Evolutionary conservation across 2,888 invertebrate species (phyloP), one percentile per base, ranked within the genome.

Genomic region (Coecobrya sp.): DNA sequence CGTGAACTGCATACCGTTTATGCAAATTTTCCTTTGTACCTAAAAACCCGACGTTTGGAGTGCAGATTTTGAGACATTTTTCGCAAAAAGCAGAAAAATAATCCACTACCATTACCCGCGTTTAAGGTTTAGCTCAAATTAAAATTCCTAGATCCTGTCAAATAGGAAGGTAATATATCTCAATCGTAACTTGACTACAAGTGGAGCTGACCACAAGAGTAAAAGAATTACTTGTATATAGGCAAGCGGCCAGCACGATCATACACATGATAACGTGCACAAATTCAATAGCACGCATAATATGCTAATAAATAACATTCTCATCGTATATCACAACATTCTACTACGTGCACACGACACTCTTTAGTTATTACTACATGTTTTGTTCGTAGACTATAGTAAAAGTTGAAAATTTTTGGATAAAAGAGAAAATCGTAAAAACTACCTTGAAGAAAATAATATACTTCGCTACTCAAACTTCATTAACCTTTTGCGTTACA

Each of bases 201-300:
- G 76, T 27, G 55, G 68, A 68, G 22, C 55, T 52, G 52, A 25
- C 30, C 22, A 79, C 52, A 4, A 86, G n/a, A 86, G 22, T 68
- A 52, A 73, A 68, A 76, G 76, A 45, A 62, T 76, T 76, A 87
- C 87, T n/a, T n/a, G n/a, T n/a, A 62, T 76, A 87, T 76, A 76
- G 76, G 76, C 42, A 76, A 76, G 87, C 16, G 76, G 76, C 42
- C 59, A 76, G 87, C 16, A 81, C 65, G 79, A 79, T 79, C 65
- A 30, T 81, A 65, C 45, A 65, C 25, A 52, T 79, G 81, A 89
- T 89, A 89, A 52, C 89, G 89, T 89, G 89, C 81, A 82, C 68
- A 89, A 89, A 89, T 81, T 89, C 89, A 89, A 89, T 89, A 89
- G 82, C 81, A 89, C 89, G 89, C 89, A 82, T 82, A 36, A 52